Conservation (phyloP, 2,113 vertebrate species). For the Alces alces region DNA sequence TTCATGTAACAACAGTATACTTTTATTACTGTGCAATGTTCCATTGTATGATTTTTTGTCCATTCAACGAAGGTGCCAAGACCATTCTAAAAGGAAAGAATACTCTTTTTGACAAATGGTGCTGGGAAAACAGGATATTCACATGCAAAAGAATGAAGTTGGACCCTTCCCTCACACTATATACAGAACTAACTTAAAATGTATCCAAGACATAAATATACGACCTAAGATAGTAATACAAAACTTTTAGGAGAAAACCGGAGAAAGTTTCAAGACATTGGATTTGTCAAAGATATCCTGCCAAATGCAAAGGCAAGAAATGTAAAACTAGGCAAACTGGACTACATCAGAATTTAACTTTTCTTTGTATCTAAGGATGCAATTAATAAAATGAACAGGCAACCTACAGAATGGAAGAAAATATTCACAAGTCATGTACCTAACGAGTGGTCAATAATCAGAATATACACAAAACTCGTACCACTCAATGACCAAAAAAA, state of each 20-base stretch:
- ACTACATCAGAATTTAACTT: neutral
- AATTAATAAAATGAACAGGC: neutral
- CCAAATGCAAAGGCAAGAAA: neutral
- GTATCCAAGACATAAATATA: neutral
- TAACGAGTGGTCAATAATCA: neutral
- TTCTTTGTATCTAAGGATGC: neutral
- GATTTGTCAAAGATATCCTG: neutral
- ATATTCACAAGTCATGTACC: neutral
- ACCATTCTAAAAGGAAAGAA: neutral
- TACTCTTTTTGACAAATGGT: neutral
- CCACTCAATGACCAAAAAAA: neutral
- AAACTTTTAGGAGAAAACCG: neutral
- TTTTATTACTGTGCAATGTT: neutral
- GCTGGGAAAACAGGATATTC: neutral
- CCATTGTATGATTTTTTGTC: neutral
- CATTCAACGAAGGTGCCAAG: neutral
- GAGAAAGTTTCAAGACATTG: neutral
- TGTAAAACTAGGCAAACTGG: neutral
- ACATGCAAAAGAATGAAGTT: neutral
- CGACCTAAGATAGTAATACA: neutral
- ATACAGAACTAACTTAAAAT: neutral
- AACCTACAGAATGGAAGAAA: neutral
- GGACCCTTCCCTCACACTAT: neutral
- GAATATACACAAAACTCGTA: neutral
- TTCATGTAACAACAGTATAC: neutral